Evolutionary conservation across 2,888 invertebrate genomes (phyloP), one percentile per base, ranked within the genome.

Genomic region (Erynnis tages): DNA sequence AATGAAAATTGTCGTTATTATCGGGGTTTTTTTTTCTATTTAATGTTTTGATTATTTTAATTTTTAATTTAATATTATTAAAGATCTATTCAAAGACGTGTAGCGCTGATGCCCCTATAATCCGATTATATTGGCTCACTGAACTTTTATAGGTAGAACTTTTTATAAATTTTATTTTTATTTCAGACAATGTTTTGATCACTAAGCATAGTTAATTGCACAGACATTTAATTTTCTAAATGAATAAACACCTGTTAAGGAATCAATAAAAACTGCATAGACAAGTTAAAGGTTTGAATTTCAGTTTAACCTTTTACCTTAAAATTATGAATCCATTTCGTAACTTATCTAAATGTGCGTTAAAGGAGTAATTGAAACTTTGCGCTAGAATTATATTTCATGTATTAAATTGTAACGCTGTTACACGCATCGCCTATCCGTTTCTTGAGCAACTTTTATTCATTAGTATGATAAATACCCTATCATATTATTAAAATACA

Each of bases 1-100:
- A n/a, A n/a, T n/a, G n/a, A n/a, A n/a, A n/a, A n/a, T n/a, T n/a
- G n/a, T n/a, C n/a, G n/a, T n/a, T n/a, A n/a, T n/a, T n/a, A n/a
- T n/a, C n/a, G n/a, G n/a, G n/a, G n/a, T n/a, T n/a, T n/a, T n/a
- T n/a, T n/a, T n/a, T n/a, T n/a, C n/a, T n/a, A n/a, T n/a, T n/a
- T n/a, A n/a, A n/a, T n/a, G n/a, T n/a, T n/a, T n/a, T n/a, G n/a
- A n/a, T n/a, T n/a, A n/a, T n/a, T n/a, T n/a, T n/a, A n/a, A n/a
- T n/a, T n/a, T n/a, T n/a, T n/a, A n/a, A n/a, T n/a, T n/a, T n/a
- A n/a, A n/a, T n/a, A n/a, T n/a, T n/a, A n/a, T n/a, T 76, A 79
- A 76, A 73, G 71, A 65, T 69, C 76, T 65, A 79, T 82, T 82
- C 74, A 76, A 78, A 74, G 38, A 8, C 4, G 23, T 19, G 16